Percentiles rank a stretch among this genome's conserved stretches.
Conservation (phyloP, 2,113 vertebrate genomes). For the Anoura caudifer region DNA sequence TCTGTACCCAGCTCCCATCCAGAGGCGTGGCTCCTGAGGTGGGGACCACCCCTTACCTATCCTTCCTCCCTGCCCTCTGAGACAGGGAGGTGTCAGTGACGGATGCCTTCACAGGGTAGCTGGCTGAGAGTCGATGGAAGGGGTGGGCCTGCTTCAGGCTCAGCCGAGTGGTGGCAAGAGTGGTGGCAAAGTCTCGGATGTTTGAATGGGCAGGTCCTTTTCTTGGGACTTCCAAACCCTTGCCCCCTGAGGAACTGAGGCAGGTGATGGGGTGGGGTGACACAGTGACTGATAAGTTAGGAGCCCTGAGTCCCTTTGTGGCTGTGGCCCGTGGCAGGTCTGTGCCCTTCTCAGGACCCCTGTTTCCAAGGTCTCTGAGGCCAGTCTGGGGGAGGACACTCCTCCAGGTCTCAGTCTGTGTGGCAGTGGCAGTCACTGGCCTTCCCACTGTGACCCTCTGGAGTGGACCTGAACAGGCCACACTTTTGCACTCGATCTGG, state of each 20-base stretch:
- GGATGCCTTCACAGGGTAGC: neutral
- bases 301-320: neutral
- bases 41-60: neutral
- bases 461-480: neutral
- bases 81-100: neutral
- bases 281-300: neutral
- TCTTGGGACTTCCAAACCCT: neutral
- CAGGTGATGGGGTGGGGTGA: neutral
- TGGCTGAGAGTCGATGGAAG: neutral
- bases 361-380: neutral
- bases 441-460: neutral
- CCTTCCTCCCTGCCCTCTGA: neutral
- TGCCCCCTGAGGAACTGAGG: neutral
- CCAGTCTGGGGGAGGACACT: neutral
- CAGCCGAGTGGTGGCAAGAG: neutral
- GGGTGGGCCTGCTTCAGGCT: neutral
- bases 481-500: neutral
- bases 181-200: neutral
- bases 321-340: neutral
- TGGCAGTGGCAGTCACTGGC: fast-evolving
- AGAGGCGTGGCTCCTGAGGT: neutral
- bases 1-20: neutral
- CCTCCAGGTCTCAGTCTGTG: neutral
- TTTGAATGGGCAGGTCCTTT: neutral
- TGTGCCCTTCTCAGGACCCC: neutral